Evolutionary conservation across 1,140 invertebrate species (phyloP), one percentile per base, ranked within the genome.

Genomic region (Lepeophtheirus salmonis): DNA sequence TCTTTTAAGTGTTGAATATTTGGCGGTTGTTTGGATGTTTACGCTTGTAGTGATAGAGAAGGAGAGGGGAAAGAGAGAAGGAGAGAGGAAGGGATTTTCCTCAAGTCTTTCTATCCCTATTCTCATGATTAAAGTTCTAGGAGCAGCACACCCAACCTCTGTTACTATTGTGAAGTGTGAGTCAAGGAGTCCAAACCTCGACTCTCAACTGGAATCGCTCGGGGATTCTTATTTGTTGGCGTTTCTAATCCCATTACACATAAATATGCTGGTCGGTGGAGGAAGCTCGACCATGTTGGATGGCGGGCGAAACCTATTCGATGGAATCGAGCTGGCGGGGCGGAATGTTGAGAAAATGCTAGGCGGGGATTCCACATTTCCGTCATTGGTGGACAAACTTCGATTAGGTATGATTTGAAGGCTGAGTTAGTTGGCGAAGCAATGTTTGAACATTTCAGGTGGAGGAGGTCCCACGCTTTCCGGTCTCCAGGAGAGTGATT

Each of bases 401-500:
- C 68, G 74, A 66, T 72, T 76, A 26, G 71, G 70, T 52, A 60
- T 20, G 6, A 55, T 65, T 63, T 59, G 53, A 51, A 18, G 62
- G 62, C 16, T 16, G 23, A 57, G 16, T 60, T n/a, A n/a, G n/a
- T n/a, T 25, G 57, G 50, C 67, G 65, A 58, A 66, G 74, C 70
- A 68, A 21, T 56, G 66, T 14, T 67, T 69, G 56, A 63, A 75
- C 62, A 71, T n/a, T 52, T 50, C 22, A 51, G 26, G 66, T 63
- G 53, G 72, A 79, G 74, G 76, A 67, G 75, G 73, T 57, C 79
- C 84, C 66, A 84, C 81, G 67, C 80, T 83, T 30, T 92, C 88
- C 77, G 90, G 90, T 16, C 72, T 89, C 21, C 83, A 84, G 67
- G 87, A 92, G 68, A 79, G 80, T 69, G 89, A 95, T 69, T 96